Evolutionary conservation across 1,140 invertebrate genomes (phyloP).

Genomic region (Caenorhabditis elegans): DNA sequence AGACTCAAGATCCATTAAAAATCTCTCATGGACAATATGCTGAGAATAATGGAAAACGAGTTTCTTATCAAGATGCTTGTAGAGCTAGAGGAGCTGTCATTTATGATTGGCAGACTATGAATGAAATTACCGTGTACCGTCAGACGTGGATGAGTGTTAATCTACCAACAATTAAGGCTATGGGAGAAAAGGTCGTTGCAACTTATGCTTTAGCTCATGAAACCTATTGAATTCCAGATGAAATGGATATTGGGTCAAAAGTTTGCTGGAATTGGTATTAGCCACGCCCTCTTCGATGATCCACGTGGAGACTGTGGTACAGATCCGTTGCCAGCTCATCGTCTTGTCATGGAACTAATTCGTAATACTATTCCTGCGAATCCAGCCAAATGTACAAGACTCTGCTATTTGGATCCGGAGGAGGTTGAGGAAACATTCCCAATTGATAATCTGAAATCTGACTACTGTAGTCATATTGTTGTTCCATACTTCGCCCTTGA

Average conservation of each 20-base stretch:
- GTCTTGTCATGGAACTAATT: not conserved
- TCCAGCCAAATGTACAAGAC: not conserved
- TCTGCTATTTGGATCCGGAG: not conserved
- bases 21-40: not conserved
- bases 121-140: not conserved
- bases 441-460: not conserved
- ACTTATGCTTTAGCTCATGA: no score
- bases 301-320: not conserved
- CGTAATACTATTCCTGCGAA: not conserved
- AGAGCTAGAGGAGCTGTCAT: slow-evolving; percentile 4
- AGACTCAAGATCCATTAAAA: not conserved
- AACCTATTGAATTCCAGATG: not conserved
- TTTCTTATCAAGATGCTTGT: not conserved
- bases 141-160: slow-evolving; percentile 19
- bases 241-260: not conserved
- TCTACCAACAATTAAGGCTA: not conserved
- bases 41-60: not conserved
- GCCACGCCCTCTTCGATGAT: not conserved
- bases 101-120: not conserved
- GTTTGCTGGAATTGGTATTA: not conserved
- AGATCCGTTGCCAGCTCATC: not conserved
- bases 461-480: slow-evolving; percentile 1
- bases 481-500: not conserved
- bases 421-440: not conserved
- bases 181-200: not conserved